Conservation (phyloP, 2,888 invertebrate species). For the Cephus sareptanus region DNA sequence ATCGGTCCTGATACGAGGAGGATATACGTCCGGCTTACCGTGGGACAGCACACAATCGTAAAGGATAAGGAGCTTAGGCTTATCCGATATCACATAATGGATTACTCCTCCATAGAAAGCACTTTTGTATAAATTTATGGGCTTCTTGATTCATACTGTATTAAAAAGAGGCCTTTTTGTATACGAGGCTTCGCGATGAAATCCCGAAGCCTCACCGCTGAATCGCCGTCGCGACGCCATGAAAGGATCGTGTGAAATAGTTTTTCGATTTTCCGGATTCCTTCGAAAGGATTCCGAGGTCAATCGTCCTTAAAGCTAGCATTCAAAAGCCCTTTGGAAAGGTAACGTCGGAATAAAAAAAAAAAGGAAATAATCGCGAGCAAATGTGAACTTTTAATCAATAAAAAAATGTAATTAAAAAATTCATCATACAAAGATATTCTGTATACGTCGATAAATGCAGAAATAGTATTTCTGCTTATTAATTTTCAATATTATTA, state of each 20-base stretch:
- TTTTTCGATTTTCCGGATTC: neutral
- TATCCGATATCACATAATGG: constrained; percentile 29
- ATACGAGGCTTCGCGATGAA: constrained; percentile 7
- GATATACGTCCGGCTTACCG: constrained; percentile 20
- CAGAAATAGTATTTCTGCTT: neutral
- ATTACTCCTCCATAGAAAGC: constrained; percentile 22
- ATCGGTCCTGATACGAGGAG: constrained; percentile 15
- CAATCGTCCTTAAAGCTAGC: neutral
- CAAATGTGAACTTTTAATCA: neutral
- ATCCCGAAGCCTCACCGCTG: neutral
- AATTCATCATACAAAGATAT: neutral
- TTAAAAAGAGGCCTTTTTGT: constrained; percentile 12
- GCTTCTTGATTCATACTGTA: constrained; percentile 13
- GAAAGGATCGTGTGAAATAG: neutral
- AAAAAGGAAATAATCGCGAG: neutral
- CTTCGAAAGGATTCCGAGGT: neutral
- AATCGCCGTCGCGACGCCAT: neutral
- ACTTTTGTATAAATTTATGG: constrained; percentile 16
- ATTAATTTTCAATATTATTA: neutral
- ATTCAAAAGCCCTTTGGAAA: neutral
- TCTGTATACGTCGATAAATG: neutral
- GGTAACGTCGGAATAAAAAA: neutral
- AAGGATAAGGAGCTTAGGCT: constrained; percentile 31
- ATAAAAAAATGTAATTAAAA: neutral
- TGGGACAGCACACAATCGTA: constrained; percentile 21